These are phyloP conservation scores for rat (Rattus norvegicus) DNA, from an alignment of 2,113 vertebrate species.

Conservation along the genomic window GRCr8 NC_086021.1:106789001-106789500, in stretches of 20 bases:
- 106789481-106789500: background rate
- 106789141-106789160: conserved; percentile 12
- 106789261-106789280: background rate
- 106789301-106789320: background rate
- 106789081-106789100: conserved; percentile 13
- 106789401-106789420: background rate
- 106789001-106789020: conserved; percentile 23
- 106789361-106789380: background rate
- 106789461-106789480: background rate
- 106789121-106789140: conserved; percentile 1
- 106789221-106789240: background rate
- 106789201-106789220: background rate
- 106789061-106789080: conserved; percentile 50
- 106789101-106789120: conserved; percentile 38
- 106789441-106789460: background rate
- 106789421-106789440: background rate
- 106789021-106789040: conserved; percentile 14
- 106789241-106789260: background rate
- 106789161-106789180: background rate
- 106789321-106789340: background rate
- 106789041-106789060: conserved; percentile 18
- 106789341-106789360: background rate
- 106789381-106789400: background rate
- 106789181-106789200: background rate
- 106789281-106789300: background rate